Percentiles rank a stretch among this genome's conserved stretches.
phyloP scores from a whole-genome alignment of 2,888 invertebrate species.

The Brachyopa scutellaris region DNA sequence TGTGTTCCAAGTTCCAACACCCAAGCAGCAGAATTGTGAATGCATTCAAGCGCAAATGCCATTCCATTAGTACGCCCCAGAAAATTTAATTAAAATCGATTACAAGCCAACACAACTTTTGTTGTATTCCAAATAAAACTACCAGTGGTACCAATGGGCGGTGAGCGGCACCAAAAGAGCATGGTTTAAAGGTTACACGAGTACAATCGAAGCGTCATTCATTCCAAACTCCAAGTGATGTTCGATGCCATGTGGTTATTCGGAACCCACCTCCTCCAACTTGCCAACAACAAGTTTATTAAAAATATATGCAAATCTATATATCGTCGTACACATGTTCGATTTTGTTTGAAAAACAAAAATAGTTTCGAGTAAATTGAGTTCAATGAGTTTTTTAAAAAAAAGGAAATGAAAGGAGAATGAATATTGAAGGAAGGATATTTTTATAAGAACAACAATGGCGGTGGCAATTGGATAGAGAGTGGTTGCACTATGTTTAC shows the following conservation, averaged over 20 bases:
- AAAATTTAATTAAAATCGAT: conserved; percentile 73
- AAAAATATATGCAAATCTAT: conserved; percentile 38
- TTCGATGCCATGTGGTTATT: conserved; percentile 46
- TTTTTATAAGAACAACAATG: conserved; percentile 5
- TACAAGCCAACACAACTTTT: conserved; percentile 69
- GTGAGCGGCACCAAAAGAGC: background rate
- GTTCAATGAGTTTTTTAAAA: conserved; percentile 25
- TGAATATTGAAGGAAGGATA: background rate
- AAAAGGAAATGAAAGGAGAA: background rate
- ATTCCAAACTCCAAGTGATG: conserved; percentile 22
- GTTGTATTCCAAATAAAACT: conserved; percentile 11
- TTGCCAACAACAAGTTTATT: conserved; percentile 39
- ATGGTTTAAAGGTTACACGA: conserved; percentile 12
- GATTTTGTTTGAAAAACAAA: conserved; percentile 8
- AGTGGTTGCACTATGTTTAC: background rate
- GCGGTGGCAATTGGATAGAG: background rate
- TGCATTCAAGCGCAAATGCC: conserved; percentile 67
- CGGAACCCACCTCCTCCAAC: background rate
- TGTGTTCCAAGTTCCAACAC: conserved; percentile 14
- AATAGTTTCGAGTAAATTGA: conserved; percentile 48
- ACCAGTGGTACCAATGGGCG: background rate
- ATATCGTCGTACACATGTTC: background rate
- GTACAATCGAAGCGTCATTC: background rate
- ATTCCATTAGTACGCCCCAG: conserved; percentile 70
- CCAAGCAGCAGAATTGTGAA: conserved; percentile 33